Base-by-base conservation (phyloP, 2,797 vertebrate species). In the Cirrhinus molitorella region DNA sequence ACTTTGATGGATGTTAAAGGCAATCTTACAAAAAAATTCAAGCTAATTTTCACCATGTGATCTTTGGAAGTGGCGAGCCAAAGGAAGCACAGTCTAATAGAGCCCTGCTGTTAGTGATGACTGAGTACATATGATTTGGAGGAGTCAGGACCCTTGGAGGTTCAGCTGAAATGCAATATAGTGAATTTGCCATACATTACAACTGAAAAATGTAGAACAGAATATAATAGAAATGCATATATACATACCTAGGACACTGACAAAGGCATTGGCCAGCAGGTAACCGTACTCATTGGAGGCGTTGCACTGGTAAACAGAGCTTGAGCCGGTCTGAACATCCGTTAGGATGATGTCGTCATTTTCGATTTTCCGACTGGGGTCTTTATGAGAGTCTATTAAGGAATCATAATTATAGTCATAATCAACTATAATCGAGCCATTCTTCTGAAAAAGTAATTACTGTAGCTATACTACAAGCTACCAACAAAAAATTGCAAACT, bases 201-300 rank as follows among this genome's bases (percentile, higher is more conserved):
- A 31, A 34, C 23, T 43, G 0, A 21, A 55, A 21, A 23, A 14
- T n/a, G n/a, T 31, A 81, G 19, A 72, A 70, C 70, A 66, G 10
- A 49, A 34, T 17, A 37, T 16, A 78, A 80, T 83, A 72, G 28
- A 57, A 11, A 21, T 49, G 43, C 3, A 57, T 59, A 19, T 5
- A 34, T 28, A 99, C 61, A 34, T 34, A 65, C 98, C 97, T 9
- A 99, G 93, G 83, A 99, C 96, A 79, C 95, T 99, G 77, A 99
- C 96, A 92, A 99, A 99, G 23, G 97, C 97, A 0, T 99, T 99
- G 82, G 96, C 96, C 87, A 99, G 86, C 84, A 98, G 91, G 90
- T 99, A 99, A 84, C 98, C 98, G 61, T 97, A 99, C 79, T 98
- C 96, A 85, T 99, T 99, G 80, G 98, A 98, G 37, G 96, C 96